phyloP scores from a whole-genome alignment of 2,888 invertebrate species.

The Chymomyza caudatula region DNA sequence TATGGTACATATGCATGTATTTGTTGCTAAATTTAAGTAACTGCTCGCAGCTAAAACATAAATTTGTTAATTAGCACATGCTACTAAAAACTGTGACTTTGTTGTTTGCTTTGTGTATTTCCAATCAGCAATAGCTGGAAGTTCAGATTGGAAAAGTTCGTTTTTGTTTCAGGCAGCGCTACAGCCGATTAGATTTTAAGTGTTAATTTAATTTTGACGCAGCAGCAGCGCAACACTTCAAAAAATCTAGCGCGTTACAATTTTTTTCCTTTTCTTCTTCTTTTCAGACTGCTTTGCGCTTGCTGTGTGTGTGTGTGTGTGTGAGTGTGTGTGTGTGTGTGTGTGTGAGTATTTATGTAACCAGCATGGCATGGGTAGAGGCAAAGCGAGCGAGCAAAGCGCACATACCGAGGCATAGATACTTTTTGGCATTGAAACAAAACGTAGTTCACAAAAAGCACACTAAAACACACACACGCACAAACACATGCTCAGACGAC shows the following conservation, averaged over 20 bases:
- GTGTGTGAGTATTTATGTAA: conserved; percentile 65
- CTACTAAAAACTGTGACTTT: too few species aligned
- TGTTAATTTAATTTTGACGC: conserved; percentile 59
- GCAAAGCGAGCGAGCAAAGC: conserved; percentile 31
- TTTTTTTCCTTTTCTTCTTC: conserved; percentile 22
- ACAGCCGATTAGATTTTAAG: conserved; percentile 26
- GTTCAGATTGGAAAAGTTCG: conserved; percentile 36
- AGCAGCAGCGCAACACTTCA: conserved; percentile 12
- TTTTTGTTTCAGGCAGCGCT: conserved; percentile 13
- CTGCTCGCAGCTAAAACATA: not conserved
- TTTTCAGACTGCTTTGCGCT: conserved; percentile 12
- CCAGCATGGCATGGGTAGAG: conserved; percentile 42
- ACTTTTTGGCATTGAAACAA: conserved; percentile 73
- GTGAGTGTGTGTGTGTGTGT: conserved; percentile 13
- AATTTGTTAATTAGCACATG: conserved; percentile 39
- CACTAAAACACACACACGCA: conserved; percentile 33
- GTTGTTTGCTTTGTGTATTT: conserved; percentile 12
- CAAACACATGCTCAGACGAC: conserved; percentile 9
- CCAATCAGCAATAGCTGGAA: conserved; percentile 20
- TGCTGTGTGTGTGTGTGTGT: conserved; percentile 3
- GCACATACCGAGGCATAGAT: conserved; percentile 58
- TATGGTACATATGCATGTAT: not conserved
- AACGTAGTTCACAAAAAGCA: conserved; percentile 69
- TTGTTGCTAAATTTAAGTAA: not conserved
- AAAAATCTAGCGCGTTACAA: conserved; percentile 30